Base-by-base conservation (phyloP, 2,113 vertebrate genomes). In the Suricata suricatta region DNA sequence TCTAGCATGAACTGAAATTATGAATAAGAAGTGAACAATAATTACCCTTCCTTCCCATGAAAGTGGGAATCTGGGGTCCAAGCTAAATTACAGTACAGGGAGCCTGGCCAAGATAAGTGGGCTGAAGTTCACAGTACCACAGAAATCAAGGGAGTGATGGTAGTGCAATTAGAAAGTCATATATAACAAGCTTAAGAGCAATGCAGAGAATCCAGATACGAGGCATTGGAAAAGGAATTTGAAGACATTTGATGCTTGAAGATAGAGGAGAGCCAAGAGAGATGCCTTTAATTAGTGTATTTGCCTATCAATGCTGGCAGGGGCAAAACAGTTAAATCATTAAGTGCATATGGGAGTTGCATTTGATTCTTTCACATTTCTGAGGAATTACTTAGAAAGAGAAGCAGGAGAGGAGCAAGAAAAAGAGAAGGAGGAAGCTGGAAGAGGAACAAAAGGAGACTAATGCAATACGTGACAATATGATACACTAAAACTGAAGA, bases 21-120 rank as follows among this genome's bases (percentile, higher is more conserved):
- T 87, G 29, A 96, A 89, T 90, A 87, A 96, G 54, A 83, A 82
- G n/a, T 86, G 63, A 77, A 77, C 10, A 79, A 41, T 72, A 52
- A 68, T 47, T 47, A 79, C 13, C 4, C 47, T 83, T 93, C 11
- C 13, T 83, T 91, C 35, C 8, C 15, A 47, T 31, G 52, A 88
- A 71, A 79, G 38, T 33, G 9, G 35, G 8, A 57, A 79, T 74
- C 33, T 77, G 41, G 74, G 5, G 4, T 84, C 3, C 44, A 87
- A 60, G 21, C 5, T 44, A 50, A 71, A 68, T 66, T 66, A 19
- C 2, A 93, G 5, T 31, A 25, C 41, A 76, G 41, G 35, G 6
- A 85, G 1, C 7, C 6, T 44, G 15, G 38, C 12, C 41, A n/a
- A 83, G 52, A 41, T 27, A 41, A 92, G 7, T 47, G 44, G 19